Conservation (phyloP, 1,140 invertebrate species). For the Trachelipus rathkii region DNA sequence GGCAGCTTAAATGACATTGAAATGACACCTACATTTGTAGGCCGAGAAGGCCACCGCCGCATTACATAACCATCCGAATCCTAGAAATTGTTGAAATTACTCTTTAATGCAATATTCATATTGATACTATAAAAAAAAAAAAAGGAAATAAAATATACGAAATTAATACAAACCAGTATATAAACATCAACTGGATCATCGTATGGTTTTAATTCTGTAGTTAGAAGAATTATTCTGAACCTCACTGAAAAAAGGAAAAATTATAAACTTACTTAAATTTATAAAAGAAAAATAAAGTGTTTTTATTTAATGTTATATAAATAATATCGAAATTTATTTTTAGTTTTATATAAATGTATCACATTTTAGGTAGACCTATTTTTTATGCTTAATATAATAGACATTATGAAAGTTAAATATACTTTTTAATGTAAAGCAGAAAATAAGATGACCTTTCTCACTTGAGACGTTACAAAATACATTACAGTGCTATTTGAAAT, state of each 20-base stretch:
- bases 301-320: too few species aligned
- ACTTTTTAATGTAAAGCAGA: too few species aligned
- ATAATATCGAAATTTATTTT: too few species aligned
- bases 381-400: too few species aligned
- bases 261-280: too few species aligned
- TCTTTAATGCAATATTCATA: neutral
- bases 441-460: too few species aligned
- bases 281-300: too few species aligned
- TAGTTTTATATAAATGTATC: too few species aligned
- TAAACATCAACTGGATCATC: conserved; percentile 55
- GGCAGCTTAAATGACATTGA: conserved; percentile 42
- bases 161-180: conserved; percentile 53
- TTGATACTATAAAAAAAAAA: neutral
- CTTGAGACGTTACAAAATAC: too few species aligned
- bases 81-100: conserved; percentile 46
- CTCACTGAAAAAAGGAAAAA: conserved; percentile 50
- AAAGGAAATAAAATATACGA: neutral
- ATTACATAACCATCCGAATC: conserved; percentile 55
- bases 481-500: too few species aligned
- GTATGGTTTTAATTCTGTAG: conserved; percentile 54
- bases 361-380: too few species aligned
- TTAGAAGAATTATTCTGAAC: conserved; percentile 54
- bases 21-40: conserved; percentile 52
- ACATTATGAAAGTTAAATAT: too few species aligned
- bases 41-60: conserved; percentile 55